A percentile compares a stretch with the other conserved stretches of the same genome.
Evolutionary conservation across 30 jellyfish, hydroid and myxozoan genomes (phyloP).

Genomic region (Thelohanellus kitauei): DNA sequence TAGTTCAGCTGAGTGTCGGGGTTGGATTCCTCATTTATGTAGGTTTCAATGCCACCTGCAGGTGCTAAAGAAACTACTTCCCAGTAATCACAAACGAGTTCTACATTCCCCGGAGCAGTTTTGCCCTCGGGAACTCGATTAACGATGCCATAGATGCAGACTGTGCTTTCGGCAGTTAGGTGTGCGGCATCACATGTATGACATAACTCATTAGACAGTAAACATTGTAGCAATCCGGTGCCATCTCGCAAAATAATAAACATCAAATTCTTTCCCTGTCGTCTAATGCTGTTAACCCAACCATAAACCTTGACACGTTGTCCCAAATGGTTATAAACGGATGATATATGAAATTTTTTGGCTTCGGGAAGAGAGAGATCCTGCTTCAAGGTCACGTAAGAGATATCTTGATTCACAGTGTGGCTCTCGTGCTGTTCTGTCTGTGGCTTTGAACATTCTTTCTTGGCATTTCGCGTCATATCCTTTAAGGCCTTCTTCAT

Average conservation of each 20-base stretch:
- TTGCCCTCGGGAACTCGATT: conserved; percentile 90
- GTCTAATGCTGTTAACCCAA: conserved; percentile 79
- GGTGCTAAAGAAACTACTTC: conserved; percentile 90
- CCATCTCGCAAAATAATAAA: conserved; percentile 77
- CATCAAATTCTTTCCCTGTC: conserved; percentile 85
- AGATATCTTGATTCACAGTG: no score
- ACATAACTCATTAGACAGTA: conserved; percentile 46
- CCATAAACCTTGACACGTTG: conserved; percentile 52
- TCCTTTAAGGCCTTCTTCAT: conserved; percentile 36
- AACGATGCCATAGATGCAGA: conserved; percentile 45
- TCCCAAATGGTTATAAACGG: no score
- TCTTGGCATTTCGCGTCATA: no score
- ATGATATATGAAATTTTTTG: no score
- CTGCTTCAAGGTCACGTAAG: no score
- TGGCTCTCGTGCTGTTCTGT: no score
- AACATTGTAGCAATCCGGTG: conserved; percentile 75
- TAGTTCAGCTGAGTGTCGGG: conserved; percentile 60
- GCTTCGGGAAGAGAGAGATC: no score
- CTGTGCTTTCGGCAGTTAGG: conserved; percentile 73
- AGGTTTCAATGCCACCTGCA: conserved; percentile 63
- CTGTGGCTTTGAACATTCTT: no score
- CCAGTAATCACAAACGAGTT: conserved; percentile 63
- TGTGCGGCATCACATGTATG: conserved; percentile 59
- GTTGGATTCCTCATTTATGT: conserved; percentile 56
- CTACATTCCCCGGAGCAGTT: conserved; percentile 97